Evolutionary conservation across 2,797 vertebrate genomes (phyloP).

Genomic region (Thunnus albacares): DNA sequence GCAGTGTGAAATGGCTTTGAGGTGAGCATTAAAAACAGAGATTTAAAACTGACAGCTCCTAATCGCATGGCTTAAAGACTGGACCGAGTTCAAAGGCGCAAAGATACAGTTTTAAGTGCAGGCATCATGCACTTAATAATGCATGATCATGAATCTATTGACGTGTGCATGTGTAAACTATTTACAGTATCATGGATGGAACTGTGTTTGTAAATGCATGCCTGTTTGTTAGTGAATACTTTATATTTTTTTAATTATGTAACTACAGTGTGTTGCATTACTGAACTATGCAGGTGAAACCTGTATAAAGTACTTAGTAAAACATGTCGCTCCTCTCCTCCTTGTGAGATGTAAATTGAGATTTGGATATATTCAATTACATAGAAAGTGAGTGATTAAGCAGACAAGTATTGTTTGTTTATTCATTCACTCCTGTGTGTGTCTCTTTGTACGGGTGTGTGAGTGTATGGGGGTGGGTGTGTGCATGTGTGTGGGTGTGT

Average conservation of each 20-base stretch:
- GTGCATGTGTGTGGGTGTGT: background rate
- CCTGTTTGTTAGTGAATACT: constrained; percentile 7
- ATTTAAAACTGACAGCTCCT: background rate
- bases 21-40: background rate
- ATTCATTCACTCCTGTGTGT: background rate
- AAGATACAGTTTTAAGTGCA: background rate
- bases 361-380: background rate
- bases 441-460: background rate
- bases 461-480: background rate
- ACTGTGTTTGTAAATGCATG: constrained; percentile 60
- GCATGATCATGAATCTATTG: background rate
- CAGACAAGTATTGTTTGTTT: background rate
- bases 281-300: constrained; percentile 16
- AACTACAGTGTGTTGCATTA: background rate
- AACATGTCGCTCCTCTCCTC: background rate
- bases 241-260: constrained; percentile 11
- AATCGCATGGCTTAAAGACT: background rate
- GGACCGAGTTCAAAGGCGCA: constrained; percentile 1
- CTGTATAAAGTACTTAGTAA: background rate
- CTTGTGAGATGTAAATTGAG: background rate
- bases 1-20: background rate
- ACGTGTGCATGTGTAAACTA: constrained; percentile 33
- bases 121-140: background rate
- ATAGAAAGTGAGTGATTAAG: background rate
- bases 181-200: constrained; percentile 32